phyloP scores from a whole-genome alignment of 2,797 vertebrate genomes.

The Gymnoscopelus microlampas region DNA sequence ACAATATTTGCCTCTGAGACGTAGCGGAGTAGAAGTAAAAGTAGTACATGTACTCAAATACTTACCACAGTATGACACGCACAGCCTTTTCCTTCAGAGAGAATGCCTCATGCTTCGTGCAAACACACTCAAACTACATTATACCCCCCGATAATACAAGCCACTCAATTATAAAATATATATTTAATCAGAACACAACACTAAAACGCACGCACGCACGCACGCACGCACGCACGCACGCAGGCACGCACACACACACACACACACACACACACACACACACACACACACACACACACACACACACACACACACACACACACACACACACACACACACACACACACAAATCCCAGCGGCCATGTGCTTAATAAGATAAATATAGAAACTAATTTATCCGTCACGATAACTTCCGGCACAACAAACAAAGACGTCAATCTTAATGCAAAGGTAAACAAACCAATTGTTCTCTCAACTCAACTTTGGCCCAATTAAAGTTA shows the following conservation, averaged over 20 bases:
- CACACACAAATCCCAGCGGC: neutral
- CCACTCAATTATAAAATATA: conserved; percentile 20
- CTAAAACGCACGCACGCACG: neutral
- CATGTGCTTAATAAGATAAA: too few relatives aligned
- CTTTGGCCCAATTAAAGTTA: too few relatives aligned
- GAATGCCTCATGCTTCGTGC: conserved; percentile 26
- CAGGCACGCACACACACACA: neutral
- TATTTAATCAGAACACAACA: conserved; percentile 13
- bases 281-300: conserved; percentile 4
- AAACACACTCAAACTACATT: conserved; percentile 34
- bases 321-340: neutral
- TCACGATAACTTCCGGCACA: too few relatives aligned
- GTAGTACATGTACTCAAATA: too few relatives aligned
- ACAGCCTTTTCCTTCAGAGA: conserved; percentile 18
- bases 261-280: neutral
- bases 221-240: conserved; percentile 8
- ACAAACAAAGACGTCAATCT: too few relatives aligned
- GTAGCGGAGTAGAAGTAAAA: too few relatives aligned
- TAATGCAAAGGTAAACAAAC: too few relatives aligned
- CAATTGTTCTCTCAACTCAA: too few relatives aligned
- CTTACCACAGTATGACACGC: conserved; percentile 3
- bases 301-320: neutral
- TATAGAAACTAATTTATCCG: too few relatives aligned
- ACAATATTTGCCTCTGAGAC: too few relatives aligned
- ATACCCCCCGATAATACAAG: conserved; percentile 12